Percentiles rank a stretch among this genome's conserved stretches.
phyloP scores from a whole-genome alignment of 2,113 vertebrate genomes.

The Dicerorhinus sumatrensis region DNA sequence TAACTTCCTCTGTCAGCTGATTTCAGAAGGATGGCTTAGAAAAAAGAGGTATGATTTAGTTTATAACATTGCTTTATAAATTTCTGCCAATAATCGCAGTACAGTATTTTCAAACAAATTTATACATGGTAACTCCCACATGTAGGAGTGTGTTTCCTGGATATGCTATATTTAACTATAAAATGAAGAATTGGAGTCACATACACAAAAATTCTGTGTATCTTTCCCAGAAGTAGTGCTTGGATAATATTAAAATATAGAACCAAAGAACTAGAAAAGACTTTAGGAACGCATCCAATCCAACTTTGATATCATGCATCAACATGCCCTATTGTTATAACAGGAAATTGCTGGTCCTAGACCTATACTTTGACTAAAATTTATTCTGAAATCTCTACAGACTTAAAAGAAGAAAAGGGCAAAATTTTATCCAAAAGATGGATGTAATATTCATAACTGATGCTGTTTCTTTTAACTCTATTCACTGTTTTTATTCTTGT shows the following conservation, averaged over 20 bases:
- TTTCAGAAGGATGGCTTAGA: constrained; percentile 41
- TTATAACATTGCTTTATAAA: constrained; percentile 56
- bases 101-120: constrained; percentile 44
- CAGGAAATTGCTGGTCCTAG: not conserved
- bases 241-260: constrained; percentile 22
- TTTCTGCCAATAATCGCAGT: constrained; percentile 11
- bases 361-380: not conserved
- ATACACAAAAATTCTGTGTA: constrained; percentile 23
- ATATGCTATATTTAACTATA: constrained; percentile 20
- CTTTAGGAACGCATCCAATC: not conserved
- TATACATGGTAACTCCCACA: not conserved
- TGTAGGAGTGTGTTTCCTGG: not conserved
- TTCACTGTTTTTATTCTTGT: not conserved
- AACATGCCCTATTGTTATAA: not conserved
- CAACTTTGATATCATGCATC: not conserved
- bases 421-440: constrained; percentile 7
- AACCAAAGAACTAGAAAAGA: constrained; percentile 28
- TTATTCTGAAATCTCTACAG: constrained; percentile 36
- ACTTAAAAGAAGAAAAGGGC: not conserved
- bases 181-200: constrained; percentile 47
- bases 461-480: constrained; percentile 19
- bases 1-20: not conserved
- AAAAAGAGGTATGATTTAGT: not conserved
- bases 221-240: constrained; percentile 33
- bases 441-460: not conserved